Conservation (phyloP, 1,140 invertebrate species). For the Zaprionus davidi region DNA sequence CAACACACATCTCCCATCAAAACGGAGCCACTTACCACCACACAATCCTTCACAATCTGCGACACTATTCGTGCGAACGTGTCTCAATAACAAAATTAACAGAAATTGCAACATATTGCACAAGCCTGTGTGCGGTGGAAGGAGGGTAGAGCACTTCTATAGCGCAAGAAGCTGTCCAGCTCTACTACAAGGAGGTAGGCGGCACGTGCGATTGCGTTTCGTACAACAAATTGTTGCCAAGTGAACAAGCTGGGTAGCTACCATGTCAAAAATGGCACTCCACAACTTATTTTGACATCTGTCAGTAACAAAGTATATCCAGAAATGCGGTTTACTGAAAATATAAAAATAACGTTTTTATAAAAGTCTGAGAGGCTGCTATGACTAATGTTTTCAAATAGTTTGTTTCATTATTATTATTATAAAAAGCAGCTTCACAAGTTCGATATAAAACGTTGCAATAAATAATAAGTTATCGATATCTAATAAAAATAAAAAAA, state of each 20-base stretch:
- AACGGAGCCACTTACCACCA: constrained; percentile 17
- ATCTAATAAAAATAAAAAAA: not conserved
- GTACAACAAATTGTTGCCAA: constrained; percentile 66
- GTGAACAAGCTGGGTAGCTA: constrained; percentile 44
- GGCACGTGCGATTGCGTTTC: constrained; percentile 31
- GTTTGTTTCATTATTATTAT: not conserved
- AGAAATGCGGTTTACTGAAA: not conserved
- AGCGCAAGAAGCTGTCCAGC: not conserved
- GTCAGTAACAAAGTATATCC: constrained; percentile 26
- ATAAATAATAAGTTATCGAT: not conserved
- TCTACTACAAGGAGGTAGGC: constrained; percentile 10
- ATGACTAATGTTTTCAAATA: not conserved
- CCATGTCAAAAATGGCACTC: constrained; percentile 59
- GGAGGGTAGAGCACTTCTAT: not conserved
- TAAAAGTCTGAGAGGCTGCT: not conserved
- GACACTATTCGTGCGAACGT: constrained; percentile 71
- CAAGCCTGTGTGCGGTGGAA: constrained; percentile 8
- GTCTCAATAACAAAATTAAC: constrained; percentile 81
- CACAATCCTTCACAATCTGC: constrained; percentile 65
- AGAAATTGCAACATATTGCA: constrained; percentile 80
- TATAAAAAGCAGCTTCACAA: not conserved
- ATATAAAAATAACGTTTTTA: not conserved
- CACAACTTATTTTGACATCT: constrained; percentile 45
- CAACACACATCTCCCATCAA: constrained; percentile 26
- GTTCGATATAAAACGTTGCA: not conserved